Conservation (phyloP, 2,113 vertebrate species). For the Chlamydotis undulata region DNA sequence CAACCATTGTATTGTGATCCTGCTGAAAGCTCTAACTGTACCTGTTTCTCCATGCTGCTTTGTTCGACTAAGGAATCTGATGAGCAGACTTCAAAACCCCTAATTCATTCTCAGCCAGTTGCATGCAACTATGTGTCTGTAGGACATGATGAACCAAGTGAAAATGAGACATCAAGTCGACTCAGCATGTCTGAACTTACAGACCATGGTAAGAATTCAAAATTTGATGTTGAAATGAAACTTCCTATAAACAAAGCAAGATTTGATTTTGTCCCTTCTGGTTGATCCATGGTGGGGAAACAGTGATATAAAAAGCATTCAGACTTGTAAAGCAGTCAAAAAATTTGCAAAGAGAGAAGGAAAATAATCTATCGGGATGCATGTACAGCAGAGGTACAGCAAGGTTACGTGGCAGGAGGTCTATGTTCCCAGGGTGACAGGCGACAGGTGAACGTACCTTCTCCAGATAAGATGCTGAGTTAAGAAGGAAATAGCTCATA, state of each 20-base stretch:
- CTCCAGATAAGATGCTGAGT: background rate
- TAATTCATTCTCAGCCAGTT: conserved; percentile 36
- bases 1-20: background rate
- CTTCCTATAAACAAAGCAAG: background rate
- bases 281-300: background rate
- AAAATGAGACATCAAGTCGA: background rate
- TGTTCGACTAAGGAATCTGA: conserved; percentile 62
- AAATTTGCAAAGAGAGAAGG: background rate
- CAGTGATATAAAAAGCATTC: background rate
- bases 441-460: fast-evolving
- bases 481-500: background rate
- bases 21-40: background rate
- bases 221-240: background rate
- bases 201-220: conserved; percentile 66
- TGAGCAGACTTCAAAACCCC: conserved; percentile 12
- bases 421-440: background rate
- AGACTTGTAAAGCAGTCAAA: background rate
- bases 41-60: conserved; percentile 6
- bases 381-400: background rate
- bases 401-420: background rate
- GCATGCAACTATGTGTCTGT: background rate
- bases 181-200: conserved; percentile 20
- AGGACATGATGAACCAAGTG: background rate
- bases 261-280: background rate
- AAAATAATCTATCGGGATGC: background rate